Percentiles rank a stretch among this genome's conserved stretches.
Evolutionary conservation across 1,140 invertebrate genomes (phyloP).

Genomic region (Achatina immaculata): DNA sequence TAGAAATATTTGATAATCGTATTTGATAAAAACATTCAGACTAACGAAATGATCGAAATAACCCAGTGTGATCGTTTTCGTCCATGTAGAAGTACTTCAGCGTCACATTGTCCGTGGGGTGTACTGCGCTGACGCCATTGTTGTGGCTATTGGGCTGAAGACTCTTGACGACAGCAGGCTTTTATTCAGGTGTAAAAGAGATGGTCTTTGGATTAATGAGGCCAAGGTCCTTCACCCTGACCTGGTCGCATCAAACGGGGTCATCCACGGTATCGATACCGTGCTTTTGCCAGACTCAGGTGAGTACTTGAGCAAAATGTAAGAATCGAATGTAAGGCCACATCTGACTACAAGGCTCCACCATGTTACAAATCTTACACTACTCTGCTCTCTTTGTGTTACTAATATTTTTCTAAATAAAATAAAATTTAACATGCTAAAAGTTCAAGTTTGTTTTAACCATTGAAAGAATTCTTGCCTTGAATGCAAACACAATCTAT

Average conservation of each 20-base stretch:
- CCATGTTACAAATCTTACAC: too few species aligned
- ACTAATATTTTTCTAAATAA: too few species aligned
- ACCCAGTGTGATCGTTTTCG: too few species aligned
- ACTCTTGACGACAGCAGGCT: constrained; percentile 51
- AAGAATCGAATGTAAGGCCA: neutral
- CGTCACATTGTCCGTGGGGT: constrained; percentile 54
- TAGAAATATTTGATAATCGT: too few species aligned
- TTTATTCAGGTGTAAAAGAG: constrained; percentile 50
- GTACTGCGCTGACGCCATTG: constrained; percentile 53
- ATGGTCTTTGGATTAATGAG: constrained; percentile 50
- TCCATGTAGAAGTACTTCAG: constrained; percentile 47
- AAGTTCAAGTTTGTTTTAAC: too few species aligned
- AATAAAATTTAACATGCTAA: too few species aligned
- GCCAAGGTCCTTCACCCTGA: constrained; percentile 57
- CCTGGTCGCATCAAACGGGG: constrained; percentile 68
- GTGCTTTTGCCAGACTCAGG: constrained; percentile 76
- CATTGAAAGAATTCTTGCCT: too few species aligned
- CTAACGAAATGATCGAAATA: too few species aligned
- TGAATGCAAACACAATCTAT: too few species aligned
- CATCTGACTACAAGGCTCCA: neutral
- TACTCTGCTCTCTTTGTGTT: too few species aligned
- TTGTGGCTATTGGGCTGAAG: constrained; percentile 49
- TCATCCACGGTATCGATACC: constrained; percentile 69
- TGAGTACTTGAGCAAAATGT: too few species aligned
- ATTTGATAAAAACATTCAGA: too few species aligned